These are phyloP conservation scores for Odocoileus hemionus DNA, from an alignment of 2,113 vertebrate species.

Conservation along the genomic window DNA sequence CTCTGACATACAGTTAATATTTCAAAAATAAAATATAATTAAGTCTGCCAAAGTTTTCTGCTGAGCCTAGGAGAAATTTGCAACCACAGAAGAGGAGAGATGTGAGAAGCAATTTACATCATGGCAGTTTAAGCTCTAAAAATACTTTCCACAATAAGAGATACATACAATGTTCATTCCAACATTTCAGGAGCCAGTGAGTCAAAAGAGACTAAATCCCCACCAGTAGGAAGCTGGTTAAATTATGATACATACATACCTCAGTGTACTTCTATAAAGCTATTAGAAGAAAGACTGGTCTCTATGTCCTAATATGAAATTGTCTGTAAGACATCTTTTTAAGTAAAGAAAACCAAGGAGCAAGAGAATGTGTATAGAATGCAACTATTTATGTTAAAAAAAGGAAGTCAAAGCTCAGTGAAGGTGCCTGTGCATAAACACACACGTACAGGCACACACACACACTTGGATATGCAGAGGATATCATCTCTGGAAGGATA, in stretches of 20 bases:
- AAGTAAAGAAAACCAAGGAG: neutral
- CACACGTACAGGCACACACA: too few relatives aligned
- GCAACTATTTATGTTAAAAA: neutral
- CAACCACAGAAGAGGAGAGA: neutral
- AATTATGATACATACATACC: neutral
- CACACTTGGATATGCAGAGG: neutral
- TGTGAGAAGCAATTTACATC: neutral
- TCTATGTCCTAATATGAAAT: neutral
- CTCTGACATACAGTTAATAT: constrained; percentile 23
- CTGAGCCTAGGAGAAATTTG: neutral
- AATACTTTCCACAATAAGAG: neutral
- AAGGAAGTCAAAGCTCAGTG: neutral
- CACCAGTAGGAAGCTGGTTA: neutral
- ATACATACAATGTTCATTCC: neutral
- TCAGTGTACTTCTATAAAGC: neutral
- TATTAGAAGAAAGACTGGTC: neutral
- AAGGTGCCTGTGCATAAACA: fast-evolving
- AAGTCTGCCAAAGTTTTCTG: neutral
- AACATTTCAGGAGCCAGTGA: neutral
- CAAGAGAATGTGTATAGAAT: neutral
- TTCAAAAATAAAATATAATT: constrained; percentile 42
- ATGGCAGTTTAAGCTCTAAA: neutral
- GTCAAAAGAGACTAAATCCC: neutral
- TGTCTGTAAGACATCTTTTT: neutral
- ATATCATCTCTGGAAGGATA: neutral